A percentile compares a stretch with the other conserved stretches of the same genome.
Evolutionary conservation across 2,888 invertebrate species (phyloP).

Genomic region (Eristalinus sepulchralis): DNA sequence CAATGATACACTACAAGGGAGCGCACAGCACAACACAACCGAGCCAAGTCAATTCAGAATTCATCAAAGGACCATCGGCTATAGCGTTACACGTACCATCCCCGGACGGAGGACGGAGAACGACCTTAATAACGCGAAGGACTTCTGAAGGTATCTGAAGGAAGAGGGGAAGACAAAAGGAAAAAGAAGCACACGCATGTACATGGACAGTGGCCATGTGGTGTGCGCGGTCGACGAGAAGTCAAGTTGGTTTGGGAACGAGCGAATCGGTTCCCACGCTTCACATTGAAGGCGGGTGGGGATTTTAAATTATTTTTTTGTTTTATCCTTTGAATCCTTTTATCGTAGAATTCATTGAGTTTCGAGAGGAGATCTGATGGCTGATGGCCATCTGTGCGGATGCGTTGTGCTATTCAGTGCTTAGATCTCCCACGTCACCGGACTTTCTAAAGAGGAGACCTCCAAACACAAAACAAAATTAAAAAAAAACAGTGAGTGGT

Average conservation of each 20-base stretch:
- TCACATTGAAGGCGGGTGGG: slow-evolving; percentile 29
- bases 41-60: slow-evolving; percentile 55
- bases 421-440: too few relatives aligned
- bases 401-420: too few relatives aligned
- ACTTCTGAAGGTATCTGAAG: slow-evolving; percentile 44
- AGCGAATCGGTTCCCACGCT: slow-evolving; percentile 62
- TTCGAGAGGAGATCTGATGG: background rate
- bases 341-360: background rate
- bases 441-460: too few relatives aligned
- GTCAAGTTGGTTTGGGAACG: slow-evolving; percentile 40
- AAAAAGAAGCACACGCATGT: slow-evolving; percentile 1
- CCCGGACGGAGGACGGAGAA: slow-evolving; percentile 20
- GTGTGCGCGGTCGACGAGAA: slow-evolving; percentile 15
- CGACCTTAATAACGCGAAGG: slow-evolving; percentile 55
- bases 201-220: slow-evolving; percentile 41
- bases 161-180: background rate
- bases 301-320: background rate
- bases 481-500: background rate
- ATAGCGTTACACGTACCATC: slow-evolving; percentile 28
- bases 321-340: background rate
- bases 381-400: too few relatives aligned
- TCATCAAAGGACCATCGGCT: slow-evolving; percentile 13
- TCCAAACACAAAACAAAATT: background rate
- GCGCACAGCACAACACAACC: slow-evolving; percentile 12
- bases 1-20: slow-evolving; percentile 60